A percentile compares a stretch with the other conserved stretches of the same genome.
Conservation (phyloP, 2,888 invertebrate species). For the Lasioglossum morio region DNA sequence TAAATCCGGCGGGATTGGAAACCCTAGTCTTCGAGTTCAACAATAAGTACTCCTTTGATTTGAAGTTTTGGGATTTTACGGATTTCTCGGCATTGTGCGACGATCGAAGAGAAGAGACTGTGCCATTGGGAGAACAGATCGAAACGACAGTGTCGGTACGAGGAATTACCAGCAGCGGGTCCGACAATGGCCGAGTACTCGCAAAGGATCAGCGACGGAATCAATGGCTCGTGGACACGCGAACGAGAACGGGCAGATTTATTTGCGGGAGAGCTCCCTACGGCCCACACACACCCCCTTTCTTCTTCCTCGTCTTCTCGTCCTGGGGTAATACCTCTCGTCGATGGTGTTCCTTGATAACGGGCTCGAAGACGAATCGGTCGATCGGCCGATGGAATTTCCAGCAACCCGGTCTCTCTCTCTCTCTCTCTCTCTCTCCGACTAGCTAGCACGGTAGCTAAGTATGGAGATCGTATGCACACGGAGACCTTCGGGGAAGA, state of each 20-base stretch:
- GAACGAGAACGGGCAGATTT: slow-evolving; percentile 38
- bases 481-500: slow-evolving; percentile 3
- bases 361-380: slow-evolving; percentile 17
- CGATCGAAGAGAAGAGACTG: slow-evolving; percentile 16
- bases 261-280: slow-evolving; percentile 7
- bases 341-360: slow-evolving; percentile 15
- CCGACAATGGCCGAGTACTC: slow-evolving; percentile 38
- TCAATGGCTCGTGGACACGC: slow-evolving; percentile 47
- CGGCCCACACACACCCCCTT: background rate
- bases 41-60: background rate
- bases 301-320: background rate
- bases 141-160: slow-evolving; percentile 3
- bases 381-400: slow-evolving; percentile 18
- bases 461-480: slow-evolving; percentile 1
- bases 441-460: background rate
- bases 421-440: no score
- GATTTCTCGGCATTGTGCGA: background rate
- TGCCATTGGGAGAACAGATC: background rate
- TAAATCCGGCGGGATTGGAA: no score
- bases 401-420: slow-evolving; percentile 4
- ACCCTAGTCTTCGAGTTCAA: no score
- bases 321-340: background rate
- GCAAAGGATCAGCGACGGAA: slow-evolving; percentile 20
- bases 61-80: background rate
- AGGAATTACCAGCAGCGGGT: slow-evolving; percentile 48